Percentiles rank a stretch among this genome's conserved stretches.
Evolutionary conservation across 2,797 vertebrate species (phyloP).

Genomic region (Alca torda): DNA sequence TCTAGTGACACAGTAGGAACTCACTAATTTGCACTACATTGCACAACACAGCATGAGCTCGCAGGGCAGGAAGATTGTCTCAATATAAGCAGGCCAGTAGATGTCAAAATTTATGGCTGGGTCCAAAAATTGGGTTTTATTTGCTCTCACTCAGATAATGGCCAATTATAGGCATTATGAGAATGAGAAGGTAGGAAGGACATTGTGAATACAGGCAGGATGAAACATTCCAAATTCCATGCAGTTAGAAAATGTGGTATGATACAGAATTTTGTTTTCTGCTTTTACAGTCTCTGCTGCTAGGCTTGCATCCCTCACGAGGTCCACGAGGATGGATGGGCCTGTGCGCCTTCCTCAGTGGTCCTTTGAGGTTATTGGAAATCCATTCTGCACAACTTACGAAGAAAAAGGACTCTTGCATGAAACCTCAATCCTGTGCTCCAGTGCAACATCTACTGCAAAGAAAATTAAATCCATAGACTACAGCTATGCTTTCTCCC

Average conservation of each 20-base stretch:
- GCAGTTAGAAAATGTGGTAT: background rate
- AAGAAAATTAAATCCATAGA: background rate
- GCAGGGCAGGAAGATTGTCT: background rate
- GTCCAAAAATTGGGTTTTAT: background rate
- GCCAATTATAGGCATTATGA: background rate
- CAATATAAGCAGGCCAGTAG: background rate
- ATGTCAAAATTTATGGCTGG: background rate
- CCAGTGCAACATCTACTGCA: background rate
- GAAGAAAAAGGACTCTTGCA: background rate
- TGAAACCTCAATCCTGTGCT: background rate
- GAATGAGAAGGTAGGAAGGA: background rate
- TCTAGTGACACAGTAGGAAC: background rate
- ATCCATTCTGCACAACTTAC: background rate
- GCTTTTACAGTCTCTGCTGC: background rate
- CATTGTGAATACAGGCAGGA: background rate
- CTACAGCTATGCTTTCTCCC: background rate
- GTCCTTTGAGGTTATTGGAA: background rate
- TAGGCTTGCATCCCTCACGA: background rate
- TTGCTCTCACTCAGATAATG: background rate
- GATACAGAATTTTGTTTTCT: background rate
- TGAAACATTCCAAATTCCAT: background rate
- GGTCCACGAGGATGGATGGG: background rate
- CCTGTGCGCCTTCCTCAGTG: background rate
- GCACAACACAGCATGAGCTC: background rate
- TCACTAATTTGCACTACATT: background rate